Base-by-base conservation (phyloP, 2,797 vertebrate species). In the Manis crassicaudata region DNA sequence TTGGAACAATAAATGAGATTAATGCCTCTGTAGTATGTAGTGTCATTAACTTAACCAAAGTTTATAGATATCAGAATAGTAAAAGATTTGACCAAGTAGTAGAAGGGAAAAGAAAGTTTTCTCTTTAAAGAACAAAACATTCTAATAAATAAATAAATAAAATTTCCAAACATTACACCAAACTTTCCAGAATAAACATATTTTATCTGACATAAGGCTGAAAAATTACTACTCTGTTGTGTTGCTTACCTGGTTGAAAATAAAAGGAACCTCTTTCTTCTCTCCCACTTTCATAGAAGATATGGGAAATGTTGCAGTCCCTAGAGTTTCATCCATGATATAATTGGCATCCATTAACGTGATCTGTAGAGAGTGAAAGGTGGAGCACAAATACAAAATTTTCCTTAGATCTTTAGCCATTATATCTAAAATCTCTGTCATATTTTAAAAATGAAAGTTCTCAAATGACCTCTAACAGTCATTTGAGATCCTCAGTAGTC, bases 331-430 rank as follows among this genome's bases (percentile, higher is more conserved):
- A 21, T 99, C 99, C 99, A 99, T 99, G 94, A 99, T 99, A 0
- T 99, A 99, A 98, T 99, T 99, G 89, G 99, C 99, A 91, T 99
- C 99, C 99, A 99, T 99, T 98, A 99, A 98, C 2, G 99, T 99
- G 93, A 99, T 97, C 99, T 99, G 97, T 27, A 98, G 94, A 97
- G 93, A 96, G 50, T 40, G 68, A 88, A 86, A 73, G 6, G 7
- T 4, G 95, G 20, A 90, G 23, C 25, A 50, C 35, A 52, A 32
- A 4, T 18, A 23, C 17, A 46, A 37, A 54, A 50, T 50, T 94
- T 95, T 37, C 25, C 13, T 27, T 27, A 37, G n/a, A n/a, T 60
- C 23, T 58, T 35, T 85, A 50, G 56, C 90, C 56, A 67, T 54
- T n/a, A 5, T 52, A n/a, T 16, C 62, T 90, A 86, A 94, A 73